Evolutionary conservation across 2,888 invertebrate species (phyloP), one percentile per base, ranked within the genome.

Genomic region (Protula sp.): DNA sequence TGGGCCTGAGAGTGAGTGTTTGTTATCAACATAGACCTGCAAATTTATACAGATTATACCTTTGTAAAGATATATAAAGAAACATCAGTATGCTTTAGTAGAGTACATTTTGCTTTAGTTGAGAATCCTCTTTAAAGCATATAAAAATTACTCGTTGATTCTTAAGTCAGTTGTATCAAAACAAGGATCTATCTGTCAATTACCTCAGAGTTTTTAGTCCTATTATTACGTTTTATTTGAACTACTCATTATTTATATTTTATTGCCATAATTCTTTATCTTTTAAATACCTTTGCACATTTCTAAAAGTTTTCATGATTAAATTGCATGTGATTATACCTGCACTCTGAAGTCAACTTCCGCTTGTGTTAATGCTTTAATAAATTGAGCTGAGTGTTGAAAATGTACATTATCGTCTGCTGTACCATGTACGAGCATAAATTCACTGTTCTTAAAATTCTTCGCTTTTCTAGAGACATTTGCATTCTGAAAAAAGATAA

Each of bases 401-500:
- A 95, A 87, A 77, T 97, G 97, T 0, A 97, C 97, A 76, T 92
- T 94, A 67, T 84, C 84, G 78, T 98, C 97, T 0, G 92, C 94
- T 0, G 94, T 91, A 9, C 97, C 97, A 76, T 98, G 97, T 1
- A 95, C 87, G 45, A 98, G 81, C 71, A 94, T 87, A 77, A 92
- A 89, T 86, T 91, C 89, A 79, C 93, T 92, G 70, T 91, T 89
- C 58, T 88, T 87, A 77, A 95, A 92, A 81, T 92, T 88, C 52
- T 88, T 87, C 0, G 92, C 91, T 77, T 92, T 89, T 75, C 88
- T 87, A 57, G 90, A 89, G 29, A 97, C 88, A 79, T 94, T 94
- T 48, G 92, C 90, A 70, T 64, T 60, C 74, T 79, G 72, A 58
- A 38, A 19, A 38, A 38, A 9, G 19, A n/a, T n/a, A n/a, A n/a